A percentile compares a stretch with the other conserved stretches of the same genome.
Conservation (phyloP, 2,797 vertebrate genomes). For the Hirundo rustica region DNA sequence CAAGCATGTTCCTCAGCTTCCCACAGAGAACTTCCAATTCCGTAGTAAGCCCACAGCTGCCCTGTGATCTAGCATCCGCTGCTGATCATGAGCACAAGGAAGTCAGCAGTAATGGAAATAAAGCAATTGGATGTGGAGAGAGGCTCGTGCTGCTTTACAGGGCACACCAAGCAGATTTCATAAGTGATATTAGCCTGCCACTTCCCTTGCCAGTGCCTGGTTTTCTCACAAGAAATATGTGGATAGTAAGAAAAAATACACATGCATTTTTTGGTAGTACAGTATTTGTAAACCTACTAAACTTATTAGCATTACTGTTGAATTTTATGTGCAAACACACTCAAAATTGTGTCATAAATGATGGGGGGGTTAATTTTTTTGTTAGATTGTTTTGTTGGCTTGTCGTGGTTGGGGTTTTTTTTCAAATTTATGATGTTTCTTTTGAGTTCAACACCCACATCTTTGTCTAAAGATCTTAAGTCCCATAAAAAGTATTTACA, state of each 20-base stretch:
- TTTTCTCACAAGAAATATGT: neutral
- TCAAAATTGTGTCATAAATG: neutral
- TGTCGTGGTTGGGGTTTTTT: neutral
- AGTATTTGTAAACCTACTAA: neutral
- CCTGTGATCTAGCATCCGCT: accelerated
- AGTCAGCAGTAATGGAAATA: neutral
- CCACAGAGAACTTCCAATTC: neutral
- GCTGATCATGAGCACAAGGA: neutral
- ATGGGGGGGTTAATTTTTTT: neutral
- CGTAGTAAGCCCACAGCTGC: neutral
- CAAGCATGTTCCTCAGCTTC: neutral
- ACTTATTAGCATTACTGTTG: neutral
- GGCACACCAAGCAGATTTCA: neutral
- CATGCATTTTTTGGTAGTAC: neutral
- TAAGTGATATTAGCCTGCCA: neutral
- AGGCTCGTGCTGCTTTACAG: neutral
- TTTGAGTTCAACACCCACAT: neutral
- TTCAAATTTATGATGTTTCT: neutral
- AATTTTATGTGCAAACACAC: neutral
- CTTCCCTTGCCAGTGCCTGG: neutral
- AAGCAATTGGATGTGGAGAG: neutral
- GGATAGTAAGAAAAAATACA: neutral
- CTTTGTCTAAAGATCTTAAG: neutral
- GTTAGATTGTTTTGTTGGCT: neutral
- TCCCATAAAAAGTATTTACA: neutral